A percentile compares a stretch with the other conserved stretches of the same genome.
phyloP scores from a whole-genome alignment of 53 echinoderm and acorn worm species.

The Patiria pectinifera region DNA sequence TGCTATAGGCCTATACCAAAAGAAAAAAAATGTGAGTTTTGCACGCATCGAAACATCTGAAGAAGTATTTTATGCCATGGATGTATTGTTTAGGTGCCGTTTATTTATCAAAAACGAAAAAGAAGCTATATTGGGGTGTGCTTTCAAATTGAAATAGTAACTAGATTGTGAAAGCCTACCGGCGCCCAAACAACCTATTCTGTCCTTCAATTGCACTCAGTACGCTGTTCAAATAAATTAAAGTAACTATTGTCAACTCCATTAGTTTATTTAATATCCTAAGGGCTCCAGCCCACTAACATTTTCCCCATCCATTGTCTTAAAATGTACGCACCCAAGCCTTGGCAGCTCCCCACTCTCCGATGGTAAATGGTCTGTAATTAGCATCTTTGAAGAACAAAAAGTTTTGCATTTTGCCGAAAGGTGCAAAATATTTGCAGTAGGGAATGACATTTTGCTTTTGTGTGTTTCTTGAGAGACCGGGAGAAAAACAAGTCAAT shows the following conservation, averaged over 20 bases:
- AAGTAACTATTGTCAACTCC: background rate
- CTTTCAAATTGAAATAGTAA: background rate
- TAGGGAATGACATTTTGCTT: conserved; percentile 9
- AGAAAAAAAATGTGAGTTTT: too few species aligned
- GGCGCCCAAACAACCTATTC: conserved; percentile 4
- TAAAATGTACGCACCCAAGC: background rate
- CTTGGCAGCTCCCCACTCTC: background rate
- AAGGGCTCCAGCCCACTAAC: background rate
- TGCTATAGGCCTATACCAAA: too few species aligned
- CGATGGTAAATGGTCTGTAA: background rate
- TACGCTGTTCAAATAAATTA: background rate
- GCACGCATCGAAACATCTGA: too few species aligned
- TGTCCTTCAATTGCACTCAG: background rate
- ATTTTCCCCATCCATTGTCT: background rate
- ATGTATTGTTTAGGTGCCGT: too few species aligned
- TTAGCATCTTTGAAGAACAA: background rate
- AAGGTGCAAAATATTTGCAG: conserved; percentile 47
- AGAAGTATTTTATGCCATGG: too few species aligned
- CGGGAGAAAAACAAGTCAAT: conserved; percentile 32
- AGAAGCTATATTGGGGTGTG: too few species aligned
- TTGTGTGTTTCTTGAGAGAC: background rate
- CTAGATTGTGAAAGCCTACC: background rate
- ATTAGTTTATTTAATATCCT: conserved; percentile 11
- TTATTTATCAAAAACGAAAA: too few species aligned
- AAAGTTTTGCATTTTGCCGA: background rate